A percentile compares a stretch with the other conserved stretches of the same genome.
phyloP scores from a whole-genome alignment of 2,797 vertebrate genomes.

The Limnodromus scolopaceus region DNA sequence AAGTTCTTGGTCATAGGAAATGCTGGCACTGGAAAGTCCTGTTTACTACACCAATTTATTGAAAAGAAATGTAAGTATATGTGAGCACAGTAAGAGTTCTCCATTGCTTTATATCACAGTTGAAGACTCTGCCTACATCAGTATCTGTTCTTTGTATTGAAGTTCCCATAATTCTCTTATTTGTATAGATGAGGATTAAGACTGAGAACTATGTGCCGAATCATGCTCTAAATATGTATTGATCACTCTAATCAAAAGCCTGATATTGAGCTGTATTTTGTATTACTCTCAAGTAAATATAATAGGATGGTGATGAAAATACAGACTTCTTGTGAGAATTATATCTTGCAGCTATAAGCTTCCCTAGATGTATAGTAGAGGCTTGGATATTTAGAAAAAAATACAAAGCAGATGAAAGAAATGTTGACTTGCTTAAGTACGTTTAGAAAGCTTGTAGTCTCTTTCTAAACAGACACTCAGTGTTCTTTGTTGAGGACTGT shows the following conservation, averaged over 20 bases:
- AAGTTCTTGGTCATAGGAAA: constrained; percentile 86
- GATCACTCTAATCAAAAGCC: background rate
- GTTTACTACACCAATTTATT: constrained; percentile 83
- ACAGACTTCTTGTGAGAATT: background rate
- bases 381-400: background rate
- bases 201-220: background rate
- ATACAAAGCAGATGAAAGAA: background rate
- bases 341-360: background rate
- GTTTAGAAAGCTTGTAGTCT: background rate
- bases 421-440: background rate
- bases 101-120: background rate
- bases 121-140: background rate
- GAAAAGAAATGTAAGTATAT: constrained; percentile 83
- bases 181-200: background rate
- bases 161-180: background rate
- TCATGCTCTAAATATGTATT: background rate
- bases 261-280: background rate
- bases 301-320: background rate
- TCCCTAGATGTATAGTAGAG: background rate
- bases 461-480: background rate
- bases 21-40: constrained; percentile 84
- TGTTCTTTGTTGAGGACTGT: background rate
- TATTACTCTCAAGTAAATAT: background rate
- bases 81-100: background rate
- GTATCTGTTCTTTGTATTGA: background rate